Base-by-base conservation (phyloP, 2,113 vertebrate genomes). In the Nanger granti region DNA sequence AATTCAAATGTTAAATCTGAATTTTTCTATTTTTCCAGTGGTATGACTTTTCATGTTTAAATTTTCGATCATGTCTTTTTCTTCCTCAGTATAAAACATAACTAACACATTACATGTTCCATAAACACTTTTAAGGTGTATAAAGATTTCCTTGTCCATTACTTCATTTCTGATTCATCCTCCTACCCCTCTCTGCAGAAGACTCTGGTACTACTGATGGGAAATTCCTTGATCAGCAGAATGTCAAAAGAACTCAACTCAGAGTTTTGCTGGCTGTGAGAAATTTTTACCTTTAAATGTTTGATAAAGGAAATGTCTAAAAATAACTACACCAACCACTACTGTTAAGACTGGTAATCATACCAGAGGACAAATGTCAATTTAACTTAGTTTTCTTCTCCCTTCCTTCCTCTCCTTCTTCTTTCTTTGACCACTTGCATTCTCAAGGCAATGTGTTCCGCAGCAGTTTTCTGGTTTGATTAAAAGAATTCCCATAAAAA, bases 251-350 rank as follows among this genome's bases (percentile, higher is more conserved):
- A 95, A 90, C 73, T 96, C 95, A 97, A 37, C 88, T 97, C 60
- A 95, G 83, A 91, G 85, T 96, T 95, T 92, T 97, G 85, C 97
- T 96, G n/a, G 92, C 87, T 95, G 89, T 54, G 92, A 62, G 55
- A 87, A 98, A 91, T 3, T 84, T 92, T 95, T 97, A 95, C 96
- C 96, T 97, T 97, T 97, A 97, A 97, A 98, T 97, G 87, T 98
- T 93, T 98, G 95, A 98, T 97, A 97, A 98, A 97, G 95, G 79
- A 97, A 97, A 96, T 85, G 55, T 54, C 80, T 97, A 97, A 98
- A 98, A 94, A 96, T 98, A 98, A 97, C 97, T 79, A 93, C 37
- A 66, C n/a, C 12, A 59, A 94, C 84, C 54, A 96, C 28, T 85
- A 37, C 80, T 95, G 64, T 92, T 97, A 97, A 96, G 62, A 79